Evolutionary conservation across 2,113 vertebrate species (phyloP).

Genomic region (Nanorana parkeri): DNA sequence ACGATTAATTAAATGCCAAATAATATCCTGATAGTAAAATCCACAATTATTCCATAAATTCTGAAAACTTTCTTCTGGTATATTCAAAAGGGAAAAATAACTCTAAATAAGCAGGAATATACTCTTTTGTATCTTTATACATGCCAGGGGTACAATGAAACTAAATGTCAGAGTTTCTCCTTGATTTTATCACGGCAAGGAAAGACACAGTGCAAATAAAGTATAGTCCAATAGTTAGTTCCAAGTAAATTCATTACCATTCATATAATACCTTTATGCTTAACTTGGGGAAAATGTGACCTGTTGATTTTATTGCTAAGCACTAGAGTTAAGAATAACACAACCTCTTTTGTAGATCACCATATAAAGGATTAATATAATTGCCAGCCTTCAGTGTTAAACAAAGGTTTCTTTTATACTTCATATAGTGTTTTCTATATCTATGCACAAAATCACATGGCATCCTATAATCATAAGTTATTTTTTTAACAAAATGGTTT

Average conservation of each 20-base stretch:
- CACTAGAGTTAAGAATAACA: background rate
- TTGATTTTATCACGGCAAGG: constrained; percentile 30
- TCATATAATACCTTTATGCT: constrained; percentile 31
- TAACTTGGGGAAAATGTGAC: constrained; percentile 27
- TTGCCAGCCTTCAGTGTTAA: background rate
- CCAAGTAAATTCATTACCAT: constrained; percentile 4
- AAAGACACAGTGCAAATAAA: constrained; percentile 29
- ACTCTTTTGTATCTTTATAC: constrained; percentile 40
- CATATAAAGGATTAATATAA: background rate
- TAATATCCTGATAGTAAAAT: constrained; percentile 3
- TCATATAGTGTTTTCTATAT: background rate
- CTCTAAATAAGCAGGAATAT: constrained; percentile 34
- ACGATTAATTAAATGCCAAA: too few species aligned
- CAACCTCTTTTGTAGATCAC: background rate
- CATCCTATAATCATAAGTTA: too few species aligned
- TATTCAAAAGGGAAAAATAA: constrained; percentile 41
- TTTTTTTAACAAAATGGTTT: too few species aligned
- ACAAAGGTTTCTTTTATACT: background rate
- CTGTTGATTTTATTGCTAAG: constrained; percentile 25
- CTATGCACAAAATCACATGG: too few species aligned
- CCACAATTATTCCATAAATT: background rate
- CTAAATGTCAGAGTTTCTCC: constrained; percentile 45
- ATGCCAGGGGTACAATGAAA: constrained; percentile 39
- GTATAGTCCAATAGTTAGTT: constrained; percentile 6
- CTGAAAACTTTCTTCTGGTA: constrained; percentile 11